Evolutionary conservation across 2,797 vertebrate species (phyloP), one percentile per base, ranked within the genome.

Genomic region (Kryptopterus vitreolus): DNA sequence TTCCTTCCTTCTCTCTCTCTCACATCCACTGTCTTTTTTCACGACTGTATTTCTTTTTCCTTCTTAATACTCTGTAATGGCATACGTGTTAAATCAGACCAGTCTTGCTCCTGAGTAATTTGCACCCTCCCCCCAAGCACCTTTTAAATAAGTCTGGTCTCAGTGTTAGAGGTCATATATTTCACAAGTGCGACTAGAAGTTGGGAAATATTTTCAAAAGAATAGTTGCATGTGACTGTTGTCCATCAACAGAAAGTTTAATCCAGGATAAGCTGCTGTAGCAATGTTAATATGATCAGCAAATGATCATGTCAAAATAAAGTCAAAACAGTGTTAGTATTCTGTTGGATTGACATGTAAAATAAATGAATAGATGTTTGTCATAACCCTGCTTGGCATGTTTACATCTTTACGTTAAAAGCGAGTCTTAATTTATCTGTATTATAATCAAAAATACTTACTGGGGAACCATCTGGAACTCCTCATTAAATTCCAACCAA

Each of bases 1-100:
- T 79, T 86, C 63, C 76, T 35, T 77, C 78, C 68, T 81, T 69
- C 58, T 77, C 57, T 52, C 26, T 33, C 43, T 55, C n/a, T 22
- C n/a, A n/a, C 26, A 8, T 20, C 13, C 13, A 16, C 59, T 31
- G 26, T 31, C 66, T 43, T 35, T 38, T 20, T 15, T 46, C 33
- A 43, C 65, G 55, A 35, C 78, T 13, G 20, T 75, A 38, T 63
- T 80, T 77, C 24, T 12, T 50, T 66, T 58, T 79, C 50, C 31
- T 63, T 80, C 48, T 46, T 46, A 65, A 59, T 50, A 33, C 16
- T 58, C 59, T 2, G 59, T 63, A 73, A 65, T 82, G 59, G 72
- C 15, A 53, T 53, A 68, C 43, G 22, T 31, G 48, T 78, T 35
- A 65, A 73, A 70, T 57, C 59, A 57, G 33, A 77, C 58, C 33